phyloP scores from a whole-genome alignment of 2,888 invertebrate species.

The Apantesis nais region DNA sequence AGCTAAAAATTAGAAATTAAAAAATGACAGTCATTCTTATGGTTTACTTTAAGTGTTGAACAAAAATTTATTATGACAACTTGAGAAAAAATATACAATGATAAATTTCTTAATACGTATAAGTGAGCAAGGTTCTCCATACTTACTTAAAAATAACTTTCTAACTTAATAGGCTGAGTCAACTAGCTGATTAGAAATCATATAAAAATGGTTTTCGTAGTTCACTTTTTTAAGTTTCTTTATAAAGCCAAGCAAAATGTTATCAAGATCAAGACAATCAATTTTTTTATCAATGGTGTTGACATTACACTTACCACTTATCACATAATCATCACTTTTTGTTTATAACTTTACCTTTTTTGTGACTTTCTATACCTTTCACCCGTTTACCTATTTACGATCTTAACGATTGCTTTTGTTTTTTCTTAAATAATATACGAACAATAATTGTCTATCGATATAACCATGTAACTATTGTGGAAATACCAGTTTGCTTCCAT shows the following conservation, averaged over 20 bases:
- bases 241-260: background rate
- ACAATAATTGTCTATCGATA: background rate
- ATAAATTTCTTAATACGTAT: background rate
- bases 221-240: background rate
- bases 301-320: constrained; percentile 22
- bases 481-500: background rate
- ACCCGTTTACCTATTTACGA: constrained; percentile 46
- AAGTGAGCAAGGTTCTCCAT: background rate
- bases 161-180: background rate
- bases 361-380: constrained; percentile 59
- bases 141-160: background rate
- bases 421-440: constrained; percentile 7
- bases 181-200: background rate
- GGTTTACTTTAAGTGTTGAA: too few relatives aligned
- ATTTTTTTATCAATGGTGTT: constrained; percentile 17
- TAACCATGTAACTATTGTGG: background rate
- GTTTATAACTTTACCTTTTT: constrained; percentile 33
- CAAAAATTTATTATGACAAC: too few relatives aligned
- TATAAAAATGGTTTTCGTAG: background rate
- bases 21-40: too few relatives aligned
- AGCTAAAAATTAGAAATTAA: too few relatives aligned
- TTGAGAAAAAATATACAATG: too few relatives aligned
- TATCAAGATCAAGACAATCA: background rate
- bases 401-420: constrained; percentile 34
- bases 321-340: constrained; percentile 23